Evolutionary conservation across 2,797 vertebrate genomes (phyloP).

Genomic region (Spinibarbus caldwelli): DNA sequence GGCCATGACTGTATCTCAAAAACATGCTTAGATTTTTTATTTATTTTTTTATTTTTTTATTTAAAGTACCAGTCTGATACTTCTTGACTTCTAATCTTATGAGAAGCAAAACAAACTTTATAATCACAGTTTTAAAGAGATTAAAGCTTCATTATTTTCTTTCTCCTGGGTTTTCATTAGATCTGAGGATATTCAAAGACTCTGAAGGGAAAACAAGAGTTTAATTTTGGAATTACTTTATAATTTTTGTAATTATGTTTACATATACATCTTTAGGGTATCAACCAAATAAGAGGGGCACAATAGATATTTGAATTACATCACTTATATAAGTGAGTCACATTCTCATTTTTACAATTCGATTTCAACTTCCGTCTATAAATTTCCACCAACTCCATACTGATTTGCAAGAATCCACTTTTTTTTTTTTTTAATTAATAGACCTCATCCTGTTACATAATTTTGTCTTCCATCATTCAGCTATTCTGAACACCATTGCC

Average conservation of each 20-base stretch:
- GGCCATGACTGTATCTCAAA: too few species aligned
- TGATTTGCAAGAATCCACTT: neutral
- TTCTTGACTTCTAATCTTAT: conserved; percentile 8
- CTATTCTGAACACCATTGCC: neutral
- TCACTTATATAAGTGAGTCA: neutral
- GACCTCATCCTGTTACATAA: neutral
- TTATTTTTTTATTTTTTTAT: too few species aligned
- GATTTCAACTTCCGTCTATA: neutral
- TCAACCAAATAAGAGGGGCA: neutral
- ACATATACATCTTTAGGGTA: conserved; percentile 1
- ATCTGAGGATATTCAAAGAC: neutral
- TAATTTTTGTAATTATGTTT: neutral
- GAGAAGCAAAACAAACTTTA: neutral
- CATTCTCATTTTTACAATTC: neutral
- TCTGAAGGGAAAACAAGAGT: neutral
- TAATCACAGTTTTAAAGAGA: conserved; percentile 15
- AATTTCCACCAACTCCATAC: neutral
- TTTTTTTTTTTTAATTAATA: neutral
- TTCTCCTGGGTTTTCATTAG: conserved; percentile 10
- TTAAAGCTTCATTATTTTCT: conserved; percentile 2
- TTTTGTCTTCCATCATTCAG: neutral
- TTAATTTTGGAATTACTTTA: conserved; percentile 5
- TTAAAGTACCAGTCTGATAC: neutral
- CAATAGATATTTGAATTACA: neutral
- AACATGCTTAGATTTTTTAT: neutral